Evolutionary conservation across 2,113 vertebrate species (phyloP).

Genomic region (Sinocyclocheilus anophthalmus): DNA sequence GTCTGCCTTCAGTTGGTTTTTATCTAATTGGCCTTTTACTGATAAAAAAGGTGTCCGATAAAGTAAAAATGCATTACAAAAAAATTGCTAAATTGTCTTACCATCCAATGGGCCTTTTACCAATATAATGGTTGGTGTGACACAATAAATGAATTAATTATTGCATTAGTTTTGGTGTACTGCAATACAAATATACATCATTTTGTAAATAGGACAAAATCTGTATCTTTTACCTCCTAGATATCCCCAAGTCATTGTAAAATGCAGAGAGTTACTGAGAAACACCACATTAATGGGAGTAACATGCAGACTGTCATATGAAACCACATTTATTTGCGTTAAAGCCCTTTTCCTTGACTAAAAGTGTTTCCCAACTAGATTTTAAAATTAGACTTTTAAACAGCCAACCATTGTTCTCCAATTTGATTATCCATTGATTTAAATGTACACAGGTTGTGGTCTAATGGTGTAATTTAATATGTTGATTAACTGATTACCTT

Average conservation of each 20-base stretch:
- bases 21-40: too few species aligned
- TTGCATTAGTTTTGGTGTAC: neutral
- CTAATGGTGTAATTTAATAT: too few species aligned
- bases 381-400: too few species aligned
- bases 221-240: neutral
- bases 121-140: neutral
- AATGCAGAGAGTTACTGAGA: neutral
- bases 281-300: neutral
- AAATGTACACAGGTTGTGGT: too few species aligned
- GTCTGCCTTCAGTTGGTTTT: too few species aligned
- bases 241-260: neutral
- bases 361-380: too few species aligned
- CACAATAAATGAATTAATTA: neutral
- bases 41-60: too few species aligned
- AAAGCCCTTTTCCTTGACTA: neutral
- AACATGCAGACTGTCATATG: neutral
- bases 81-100: too few species aligned
- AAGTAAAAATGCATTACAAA: too few species aligned
- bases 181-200: neutral
- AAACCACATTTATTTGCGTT: neutral
- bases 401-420: too few species aligned
- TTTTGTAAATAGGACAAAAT: neutral
- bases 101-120: neutral
- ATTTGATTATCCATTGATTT: too few species aligned
- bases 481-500: too few species aligned